Evolutionary conservation across 1,140 invertebrate genomes (phyloP), one percentile per base, ranked within the genome.

Genomic region (Epicauta chinensis): DNA sequence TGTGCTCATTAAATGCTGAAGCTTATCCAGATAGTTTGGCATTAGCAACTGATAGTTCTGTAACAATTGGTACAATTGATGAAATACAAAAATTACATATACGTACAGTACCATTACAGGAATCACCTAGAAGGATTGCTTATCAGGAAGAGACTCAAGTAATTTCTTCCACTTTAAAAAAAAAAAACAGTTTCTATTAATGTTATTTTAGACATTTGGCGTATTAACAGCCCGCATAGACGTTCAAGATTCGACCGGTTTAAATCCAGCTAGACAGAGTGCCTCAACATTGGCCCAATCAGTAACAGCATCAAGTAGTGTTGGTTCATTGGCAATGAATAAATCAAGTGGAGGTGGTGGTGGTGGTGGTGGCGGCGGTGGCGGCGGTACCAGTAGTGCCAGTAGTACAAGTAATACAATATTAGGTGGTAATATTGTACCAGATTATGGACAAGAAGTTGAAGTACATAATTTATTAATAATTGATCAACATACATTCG

Each of bases 71-170:
- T 30, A 98, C 94, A 0, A 98, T 99, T 60, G 96, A 98, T 76
- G 95, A 98, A 74, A 98, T 98, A 58, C 95, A 98, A 72, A 98
- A 98, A 68, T 71, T 98, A 16, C 96, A 98, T 69, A 98, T 98
- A 57, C 75, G 94, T 31, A 97, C 94, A 1, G 91, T 99, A 16
- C 90, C 90, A 0, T 72, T 99, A 0, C 89, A 90, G 6, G 97
- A 99, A 76, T 92, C 93, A 1, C 93, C 95, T 0, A 77, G 92
- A 55, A 75, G 93, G 45, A 97, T 98, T 60, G 87, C 93, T 2
- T 96, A 97, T 71, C 97, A 99, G 70, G 93, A 98, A 68, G 79
- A 82, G 2, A 91, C 93, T 16, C 87, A 91, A 72, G 81, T 82
- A 63, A 53, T 37, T 43, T 7, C 13, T 55, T 29, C n/a, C n/a